Evolutionary conservation across 2,888 invertebrate genomes (phyloP), one percentile per base, ranked within the genome.

Genomic region (Caenorhabditis wallacei): DNA sequence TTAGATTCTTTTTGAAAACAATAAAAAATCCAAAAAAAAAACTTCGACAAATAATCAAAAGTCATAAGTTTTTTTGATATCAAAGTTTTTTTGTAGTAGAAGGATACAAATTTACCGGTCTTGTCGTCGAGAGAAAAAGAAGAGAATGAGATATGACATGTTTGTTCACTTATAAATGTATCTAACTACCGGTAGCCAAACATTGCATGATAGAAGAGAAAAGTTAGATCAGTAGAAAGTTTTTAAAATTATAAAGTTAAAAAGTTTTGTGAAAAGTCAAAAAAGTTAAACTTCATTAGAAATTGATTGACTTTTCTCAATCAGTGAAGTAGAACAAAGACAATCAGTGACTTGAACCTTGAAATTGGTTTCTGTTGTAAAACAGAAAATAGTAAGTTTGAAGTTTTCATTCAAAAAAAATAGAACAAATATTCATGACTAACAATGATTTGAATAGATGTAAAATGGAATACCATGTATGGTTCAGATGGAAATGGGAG

Each of bases 111-210:
- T 46, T 22, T 63, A 43, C 11, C 20, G 54, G 22, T 22, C 40
- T 40, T 40, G 2, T 40, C 16, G 40, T 40, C 40, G n/a, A 48
- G 46, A 48, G 30, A 18, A 10, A 24, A 54, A 13, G 40, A 10
- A 2, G 11, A 40, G 40, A 51, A 74, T 35, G 64, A 63, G 56
- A 75, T 75, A 51, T 68, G 69, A 69, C 69, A 76, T 68, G 76
- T 69, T 76, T 76, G 76, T 76, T 76, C 61, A 43, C 53, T 53
- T 53, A 56, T 35, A 22, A 16, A 56, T 35, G 43, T 61, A 16
- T 43, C 30, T 8, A n/a, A 8, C 53, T 68, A 46, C 51, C 66
- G 59, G 64, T 57, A 66, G 66, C 20, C 66, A 75, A 75, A 75
- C 66, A 75, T 46, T 37, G n/a, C n/a, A 57, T 57, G 57, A 30